These are phyloP conservation scores for rat (Rattus norvegicus) DNA, from an alignment of 2,113 vertebrate genomes.

Conservation along the genomic window DNA sequence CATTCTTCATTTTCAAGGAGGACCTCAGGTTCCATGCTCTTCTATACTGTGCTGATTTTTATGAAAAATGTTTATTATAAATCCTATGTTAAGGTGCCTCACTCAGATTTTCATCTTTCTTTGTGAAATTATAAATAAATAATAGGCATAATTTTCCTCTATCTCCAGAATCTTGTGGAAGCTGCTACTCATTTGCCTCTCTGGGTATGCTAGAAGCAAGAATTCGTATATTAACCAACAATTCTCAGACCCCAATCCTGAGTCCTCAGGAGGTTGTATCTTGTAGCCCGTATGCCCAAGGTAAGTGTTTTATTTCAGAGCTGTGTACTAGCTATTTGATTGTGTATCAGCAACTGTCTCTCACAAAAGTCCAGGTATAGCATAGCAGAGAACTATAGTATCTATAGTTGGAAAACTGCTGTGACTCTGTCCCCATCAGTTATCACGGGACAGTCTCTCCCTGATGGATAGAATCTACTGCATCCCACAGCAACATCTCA, in stretches of 20 bases:
- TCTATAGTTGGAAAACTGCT: neutral
- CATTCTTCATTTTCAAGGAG: neutral
- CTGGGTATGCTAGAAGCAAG: conserved; percentile 97
- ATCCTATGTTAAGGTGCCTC: neutral
- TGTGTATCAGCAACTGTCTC: neutral
- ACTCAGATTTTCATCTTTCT: neutral
- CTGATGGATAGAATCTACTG: neutral
- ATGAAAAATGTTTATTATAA: neutral
- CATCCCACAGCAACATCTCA: neutral
- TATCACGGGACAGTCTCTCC: neutral
- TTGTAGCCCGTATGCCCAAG: conserved; percentile 97
- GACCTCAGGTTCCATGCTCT: neutral
- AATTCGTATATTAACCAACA: conserved; percentile 94
- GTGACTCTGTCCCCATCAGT: neutral
- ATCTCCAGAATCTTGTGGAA: conserved; percentile 91
- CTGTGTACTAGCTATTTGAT: neutral
- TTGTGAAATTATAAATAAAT: neutral
- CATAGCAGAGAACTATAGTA: neutral
- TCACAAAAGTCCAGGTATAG: neutral
- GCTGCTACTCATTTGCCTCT: conserved; percentile 95
- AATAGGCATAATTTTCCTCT: neutral
- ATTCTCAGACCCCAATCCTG: conserved; percentile 90
- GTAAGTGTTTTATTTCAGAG: conserved; percentile 81
- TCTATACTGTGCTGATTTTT: neutral
- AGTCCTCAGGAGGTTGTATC: conserved; percentile 97